Evolutionary conservation across 1,140 invertebrate genomes (phyloP), one percentile per base, ranked within the genome.

Genomic region (Pristionchus pacificus): DNA sequence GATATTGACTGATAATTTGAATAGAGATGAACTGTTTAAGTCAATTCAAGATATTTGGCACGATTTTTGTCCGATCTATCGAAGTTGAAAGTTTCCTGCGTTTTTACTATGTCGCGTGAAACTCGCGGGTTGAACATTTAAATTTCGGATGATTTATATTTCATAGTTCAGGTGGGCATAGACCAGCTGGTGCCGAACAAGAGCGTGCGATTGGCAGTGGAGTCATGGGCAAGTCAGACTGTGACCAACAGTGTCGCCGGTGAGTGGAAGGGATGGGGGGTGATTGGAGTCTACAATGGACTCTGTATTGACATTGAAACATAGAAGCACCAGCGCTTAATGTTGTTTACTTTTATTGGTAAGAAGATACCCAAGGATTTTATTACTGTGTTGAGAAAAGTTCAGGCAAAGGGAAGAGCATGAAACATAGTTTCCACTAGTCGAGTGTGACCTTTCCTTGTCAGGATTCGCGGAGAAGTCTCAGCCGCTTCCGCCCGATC

Each of bases 161-260:
- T 6, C 6, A 10, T 6, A 10, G 38, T 67, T 61, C 33, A 72
- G 65, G 15, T 68, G 1, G 67, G 65, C 0, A 93, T 94, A 0
- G 92, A 92, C 65, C 92, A 91, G 2, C 86, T 97, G 15, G 94
- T 97, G 75, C 93, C 93, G 0, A 97, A 96, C 84, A 78, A 75
- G 65, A 78, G 63, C 31, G 32, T 81, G 19, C 80, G 79, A 0
- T 31, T 74, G 32, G 71, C 78, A 2, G 80, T 78, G 13, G 28
- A 33, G 3, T 33, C 57, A 2, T 73, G 71, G 71, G 24, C 60
- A 19, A 60, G 57, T 60, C 38, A 49, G 38, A 19, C 6, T 10
- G 6, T 10, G 38, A 49, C 38, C 6, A n/a, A n/a, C n/a, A 10
- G 6, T 10, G 38, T 49, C 19, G 38, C 38, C 6, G n/a, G n/a